A percentile compares a stretch with the other conserved stretches of the same genome.
Evolutionary conservation across 2,113 vertebrate genomes (phyloP).

Genomic region (Mirounga angustirostris): DNA sequence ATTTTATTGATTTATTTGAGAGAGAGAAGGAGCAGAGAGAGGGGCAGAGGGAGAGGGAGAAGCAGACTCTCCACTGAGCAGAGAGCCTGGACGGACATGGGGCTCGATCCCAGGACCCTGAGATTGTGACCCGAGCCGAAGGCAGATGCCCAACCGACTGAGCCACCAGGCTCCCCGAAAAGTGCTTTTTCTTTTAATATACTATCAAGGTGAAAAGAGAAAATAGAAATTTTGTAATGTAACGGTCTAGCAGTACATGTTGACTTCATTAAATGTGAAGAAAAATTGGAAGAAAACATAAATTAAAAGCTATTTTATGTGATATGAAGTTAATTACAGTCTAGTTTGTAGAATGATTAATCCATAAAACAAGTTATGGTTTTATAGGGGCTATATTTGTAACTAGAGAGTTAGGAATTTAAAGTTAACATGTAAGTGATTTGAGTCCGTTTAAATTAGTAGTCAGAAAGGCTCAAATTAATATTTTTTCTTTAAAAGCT

Average conservation of each 20-base stretch:
- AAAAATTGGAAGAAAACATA: not conserved
- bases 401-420: not conserved
- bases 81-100: no score
- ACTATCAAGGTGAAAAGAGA: slow-evolving; percentile 35
- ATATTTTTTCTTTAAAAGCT: slow-evolving; percentile 28
- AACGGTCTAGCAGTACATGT: not conserved
- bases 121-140: no score
- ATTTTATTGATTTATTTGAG: no score
- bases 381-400: not conserved
- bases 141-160: no score
- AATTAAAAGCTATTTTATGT: slow-evolving; percentile 3
- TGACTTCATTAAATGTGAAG: slow-evolving; percentile 29
- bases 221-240: slow-evolving; percentile 39
- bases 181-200: not conserved
- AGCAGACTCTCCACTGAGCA: no score
- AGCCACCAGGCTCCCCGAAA: not conserved
- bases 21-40: no score
- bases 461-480: slow-evolving; percentile 1
- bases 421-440: not conserved
- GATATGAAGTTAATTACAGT: not conserved
- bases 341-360: not conserved
- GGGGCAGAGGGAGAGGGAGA: no score
- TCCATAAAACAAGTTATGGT: not conserved
- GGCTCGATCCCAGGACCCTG: no score
- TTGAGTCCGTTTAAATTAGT: not conserved